These are phyloP conservation scores for Pholis gunnellus DNA, from an alignment of 2,113 vertebrate genomes.

Conservation along the genomic window DNA sequence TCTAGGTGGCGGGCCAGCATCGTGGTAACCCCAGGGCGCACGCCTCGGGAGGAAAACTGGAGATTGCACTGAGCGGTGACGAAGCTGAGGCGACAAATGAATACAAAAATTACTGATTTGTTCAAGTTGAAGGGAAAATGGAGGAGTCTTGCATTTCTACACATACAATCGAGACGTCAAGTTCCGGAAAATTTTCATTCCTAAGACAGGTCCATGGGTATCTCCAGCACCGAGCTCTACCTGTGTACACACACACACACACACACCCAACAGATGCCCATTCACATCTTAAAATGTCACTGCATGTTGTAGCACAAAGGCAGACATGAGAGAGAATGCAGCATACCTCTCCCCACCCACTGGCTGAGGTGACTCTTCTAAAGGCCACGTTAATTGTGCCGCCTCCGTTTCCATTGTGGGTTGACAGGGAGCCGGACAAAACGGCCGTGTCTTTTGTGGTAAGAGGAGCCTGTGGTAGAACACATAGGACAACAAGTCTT, in stretches of 20 bases:
- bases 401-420: slow-evolving; percentile 96
- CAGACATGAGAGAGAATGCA: neutral
- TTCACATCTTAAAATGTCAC: neutral
- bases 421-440: slow-evolving; percentile 96
- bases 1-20: slow-evolving; percentile 95
- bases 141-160: neutral
- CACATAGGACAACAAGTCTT: neutral
- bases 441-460: slow-evolving; percentile 95
- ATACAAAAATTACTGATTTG: neutral
- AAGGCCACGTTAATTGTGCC: slow-evolving; percentile 94
- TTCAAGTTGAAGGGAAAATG: neutral
- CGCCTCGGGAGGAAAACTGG: slow-evolving; percentile 93
- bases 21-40: slow-evolving; percentile 92
- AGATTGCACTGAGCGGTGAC: slow-evolving; percentile 93
- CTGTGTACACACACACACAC: slow-evolving; percentile 76
- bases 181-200: slow-evolving; percentile 96
- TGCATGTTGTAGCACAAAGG: neutral
- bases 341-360: slow-evolving; percentile 95
- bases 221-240: slow-evolving; percentile 95
- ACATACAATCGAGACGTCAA: slow-evolving; percentile 94
- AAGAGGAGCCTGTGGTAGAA: slow-evolving; percentile 88
- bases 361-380: slow-evolving; percentile 92
- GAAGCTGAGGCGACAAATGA: slow-evolving; percentile 82
- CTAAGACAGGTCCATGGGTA: slow-evolving; percentile 93
- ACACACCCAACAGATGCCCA: slow-evolving; percentile 1